Evolutionary conservation across 23 tunicate genomes (phyloP).

Genomic region (Botrylloides violaceus): DNA sequence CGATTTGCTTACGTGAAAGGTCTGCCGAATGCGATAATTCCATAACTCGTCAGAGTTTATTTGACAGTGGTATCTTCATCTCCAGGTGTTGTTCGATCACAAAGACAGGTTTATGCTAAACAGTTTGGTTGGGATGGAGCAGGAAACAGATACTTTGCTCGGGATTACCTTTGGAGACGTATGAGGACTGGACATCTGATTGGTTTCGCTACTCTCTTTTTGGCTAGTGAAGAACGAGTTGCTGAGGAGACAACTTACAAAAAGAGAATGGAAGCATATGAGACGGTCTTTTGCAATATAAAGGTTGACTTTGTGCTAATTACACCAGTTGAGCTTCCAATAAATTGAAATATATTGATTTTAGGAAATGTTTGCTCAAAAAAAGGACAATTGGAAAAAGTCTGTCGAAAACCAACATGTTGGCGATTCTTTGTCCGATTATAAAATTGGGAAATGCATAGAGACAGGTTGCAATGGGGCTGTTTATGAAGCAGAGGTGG

Average conservation of each 20-base stretch:
- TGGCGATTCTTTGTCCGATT: slow-evolving; percentile 5
- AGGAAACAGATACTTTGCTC: slow-evolving; percentile 12
- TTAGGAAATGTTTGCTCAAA: background rate
- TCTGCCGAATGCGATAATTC: too few species aligned
- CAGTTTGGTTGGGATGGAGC: background rate
- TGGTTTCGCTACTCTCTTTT: slow-evolving; percentile 64
- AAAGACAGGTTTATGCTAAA: slow-evolving; percentile 1
- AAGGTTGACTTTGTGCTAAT: slow-evolving; percentile 20
- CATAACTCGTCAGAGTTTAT: too few species aligned
- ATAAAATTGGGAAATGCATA: slow-evolving; percentile 17
- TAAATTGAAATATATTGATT: too few species aligned
- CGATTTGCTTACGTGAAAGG: background rate
- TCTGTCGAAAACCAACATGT: background rate
- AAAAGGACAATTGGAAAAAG: background rate
- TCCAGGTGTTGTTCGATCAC: background rate
- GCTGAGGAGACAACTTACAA: background rate
- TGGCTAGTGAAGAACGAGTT: slow-evolving; percentile 48
- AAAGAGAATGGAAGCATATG: slow-evolving; percentile 27
- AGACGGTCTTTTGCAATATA: slow-evolving; percentile 30
- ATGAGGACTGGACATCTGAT: slow-evolving; percentile 39
- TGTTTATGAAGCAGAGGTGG: slow-evolving; percentile 28
- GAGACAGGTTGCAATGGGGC: slow-evolving; percentile 22
- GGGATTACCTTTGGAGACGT: slow-evolving; percentile 52
- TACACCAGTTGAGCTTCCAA: too few species aligned
- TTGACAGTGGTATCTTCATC: too few species aligned